phyloP scores from a whole-genome alignment of 2,888 invertebrate genomes.

The Julus scanicus region DNA sequence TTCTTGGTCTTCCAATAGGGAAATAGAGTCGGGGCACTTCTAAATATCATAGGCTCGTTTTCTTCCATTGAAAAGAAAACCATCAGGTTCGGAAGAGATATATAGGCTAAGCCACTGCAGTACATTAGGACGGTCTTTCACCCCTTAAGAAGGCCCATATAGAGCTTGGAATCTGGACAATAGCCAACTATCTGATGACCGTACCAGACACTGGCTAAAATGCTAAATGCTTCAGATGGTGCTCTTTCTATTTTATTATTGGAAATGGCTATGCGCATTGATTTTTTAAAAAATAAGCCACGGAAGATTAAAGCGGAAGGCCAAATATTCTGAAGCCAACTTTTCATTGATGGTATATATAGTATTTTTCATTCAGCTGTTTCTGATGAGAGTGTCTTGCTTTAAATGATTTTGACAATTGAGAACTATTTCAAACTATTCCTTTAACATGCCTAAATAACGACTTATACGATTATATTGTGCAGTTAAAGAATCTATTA shows the following conservation, averaged over 20 bases:
- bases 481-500: too few relatives aligned
- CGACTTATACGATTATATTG: too few relatives aligned
- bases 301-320: neutral
- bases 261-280: slow-evolving; percentile 4
- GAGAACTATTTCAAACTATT: too few relatives aligned
- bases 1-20: slow-evolving; percentile 43
- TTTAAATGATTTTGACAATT: too few relatives aligned
- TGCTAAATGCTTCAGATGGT: slow-evolving; percentile 42
- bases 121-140: slow-evolving; percentile 40
- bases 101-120: slow-evolving; percentile 45
- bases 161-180: slow-evolving; percentile 23
- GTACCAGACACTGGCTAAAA: slow-evolving; percentile 9
- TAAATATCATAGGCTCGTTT: slow-evolving; percentile 45
- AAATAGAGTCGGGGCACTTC: slow-evolving; percentile 17
- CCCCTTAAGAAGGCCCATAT: slow-evolving; percentile 30
- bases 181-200: slow-evolving; percentile 45
- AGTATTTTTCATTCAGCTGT: too few relatives aligned
- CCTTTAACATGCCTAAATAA: too few relatives aligned
- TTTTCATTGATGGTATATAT: too few relatives aligned
- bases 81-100: slow-evolving; percentile 31
- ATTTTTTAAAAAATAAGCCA: neutral
- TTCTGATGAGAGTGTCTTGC: too few relatives aligned
- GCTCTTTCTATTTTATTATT: slow-evolving; percentile 44
- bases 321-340: neutral
- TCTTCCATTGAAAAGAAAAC: slow-evolving; percentile 40